phyloP scores from a whole-genome alignment of 2,888 invertebrate species.

The Dyspetes luteomarginatus region DNA sequence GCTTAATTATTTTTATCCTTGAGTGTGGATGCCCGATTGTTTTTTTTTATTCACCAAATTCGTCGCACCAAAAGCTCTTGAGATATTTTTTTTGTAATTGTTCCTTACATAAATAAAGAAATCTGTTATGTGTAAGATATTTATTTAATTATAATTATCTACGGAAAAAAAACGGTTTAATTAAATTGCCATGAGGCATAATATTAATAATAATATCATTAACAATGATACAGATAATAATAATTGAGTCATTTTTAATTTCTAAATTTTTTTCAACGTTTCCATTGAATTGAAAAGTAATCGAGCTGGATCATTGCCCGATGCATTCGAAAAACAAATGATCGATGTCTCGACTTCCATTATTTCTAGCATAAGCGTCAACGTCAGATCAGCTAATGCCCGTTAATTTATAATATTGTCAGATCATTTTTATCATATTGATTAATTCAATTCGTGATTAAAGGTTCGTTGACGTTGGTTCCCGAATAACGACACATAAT shows the following conservation, averaged over 20 bases:
- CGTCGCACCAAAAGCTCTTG: no score
- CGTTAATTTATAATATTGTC: slow-evolving; percentile 5
- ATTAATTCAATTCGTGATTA: slow-evolving; percentile 10
- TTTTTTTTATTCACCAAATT: no score
- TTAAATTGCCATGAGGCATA: neutral
- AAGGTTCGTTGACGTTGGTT: neutral
- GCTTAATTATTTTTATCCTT: slow-evolving; percentile 24
- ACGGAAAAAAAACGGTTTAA: no score
- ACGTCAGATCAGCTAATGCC: slow-evolving; percentile 44
- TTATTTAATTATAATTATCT: neutral
- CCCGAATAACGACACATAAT: neutral
- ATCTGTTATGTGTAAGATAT: neutral
- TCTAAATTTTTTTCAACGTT: neutral
- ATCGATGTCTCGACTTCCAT: slow-evolving; percentile 52
- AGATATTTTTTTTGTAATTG: slow-evolving; percentile 17
- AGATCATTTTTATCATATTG: slow-evolving; percentile 1
- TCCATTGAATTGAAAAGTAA: neutral
- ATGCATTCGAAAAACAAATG: slow-evolving; percentile 40
- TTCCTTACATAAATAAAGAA: slow-evolving; percentile 13
- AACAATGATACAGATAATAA: neutral
- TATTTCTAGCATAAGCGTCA: slow-evolving; percentile 50
- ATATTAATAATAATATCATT: neutral
- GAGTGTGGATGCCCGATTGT: no score
- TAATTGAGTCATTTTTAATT: neutral
- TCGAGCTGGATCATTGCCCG: neutral